A percentile compares a stretch with the other conserved stretches of the same genome.
phyloP scores from a whole-genome alignment of 1,140 invertebrate genomes.

The Drosophila mojavensis region DNA sequence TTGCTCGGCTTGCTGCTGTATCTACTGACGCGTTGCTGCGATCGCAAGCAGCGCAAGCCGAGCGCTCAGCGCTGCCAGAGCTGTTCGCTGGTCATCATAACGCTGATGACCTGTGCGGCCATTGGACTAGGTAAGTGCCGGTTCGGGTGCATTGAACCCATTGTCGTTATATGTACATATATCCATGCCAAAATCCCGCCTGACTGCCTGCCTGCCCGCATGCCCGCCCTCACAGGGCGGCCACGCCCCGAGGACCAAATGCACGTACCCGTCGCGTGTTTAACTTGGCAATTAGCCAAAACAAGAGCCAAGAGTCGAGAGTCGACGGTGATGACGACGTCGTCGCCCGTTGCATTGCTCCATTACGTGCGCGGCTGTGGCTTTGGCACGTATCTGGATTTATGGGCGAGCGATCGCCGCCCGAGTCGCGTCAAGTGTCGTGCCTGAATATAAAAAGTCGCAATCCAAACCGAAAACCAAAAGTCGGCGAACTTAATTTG shows the following conservation, averaged over 20 bases:
- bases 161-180: neutral
- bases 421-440: conserved; percentile 32
- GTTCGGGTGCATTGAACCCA: conserved; percentile 54
- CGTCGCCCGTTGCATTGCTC: conserved; percentile 31
- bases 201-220: conserved; percentile 13
- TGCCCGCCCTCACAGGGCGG: conserved; percentile 23
- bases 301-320: conserved; percentile 14
- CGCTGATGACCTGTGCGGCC: conserved; percentile 91
- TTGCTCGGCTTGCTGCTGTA: conserved; percentile 94
- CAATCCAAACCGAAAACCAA: conserved; percentile 4
- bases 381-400: conserved; percentile 63
- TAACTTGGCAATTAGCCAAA: conserved; percentile 75
- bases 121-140: conserved; percentile 86
- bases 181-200: neutral
- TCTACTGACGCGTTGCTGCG: conserved; percentile 96
- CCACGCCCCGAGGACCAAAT: conserved; percentile 16
- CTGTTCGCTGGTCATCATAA: conserved; percentile 91
- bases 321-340: conserved; percentile 25
- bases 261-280: conserved; percentile 50
- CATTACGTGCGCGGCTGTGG: conserved; percentile 41
- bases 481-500: conserved; percentile 34
- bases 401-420: conserved; percentile 44
- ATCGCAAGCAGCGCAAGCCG: conserved; percentile 92
- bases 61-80: conserved; percentile 90
- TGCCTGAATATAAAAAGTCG: conserved; percentile 5